Conservation (phyloP, 2,888 invertebrate genomes). For the Rotaria socialis region DNA sequence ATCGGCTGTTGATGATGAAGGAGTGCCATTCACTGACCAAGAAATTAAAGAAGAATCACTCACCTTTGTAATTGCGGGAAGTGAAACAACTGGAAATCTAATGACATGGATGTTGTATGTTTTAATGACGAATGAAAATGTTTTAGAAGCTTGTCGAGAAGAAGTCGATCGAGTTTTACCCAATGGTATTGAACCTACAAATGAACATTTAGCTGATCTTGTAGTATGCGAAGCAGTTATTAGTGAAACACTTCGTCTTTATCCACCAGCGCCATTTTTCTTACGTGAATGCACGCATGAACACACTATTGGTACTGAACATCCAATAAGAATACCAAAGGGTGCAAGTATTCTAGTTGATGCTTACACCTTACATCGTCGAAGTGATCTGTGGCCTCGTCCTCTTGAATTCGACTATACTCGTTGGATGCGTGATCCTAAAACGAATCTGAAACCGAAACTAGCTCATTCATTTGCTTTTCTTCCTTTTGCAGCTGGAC, state of each 20-base stretch:
- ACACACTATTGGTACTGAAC: background rate
- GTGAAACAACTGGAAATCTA: background rate
- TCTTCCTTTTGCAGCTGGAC: background rate
- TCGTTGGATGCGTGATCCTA: slow-evolving; percentile 5
- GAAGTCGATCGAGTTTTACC: background rate
- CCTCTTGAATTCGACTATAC: background rate
- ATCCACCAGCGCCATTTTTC: slow-evolving; percentile 3
- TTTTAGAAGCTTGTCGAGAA: background rate
- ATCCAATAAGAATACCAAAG: background rate
- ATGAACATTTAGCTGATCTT: background rate
- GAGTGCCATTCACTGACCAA: background rate
- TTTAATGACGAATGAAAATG: background rate
- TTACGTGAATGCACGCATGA: background rate
- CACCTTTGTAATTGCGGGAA: background rate
- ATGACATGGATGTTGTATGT: background rate
- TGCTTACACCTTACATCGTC: background rate
- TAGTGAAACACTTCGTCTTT: background rate
- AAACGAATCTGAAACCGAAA: background rate
- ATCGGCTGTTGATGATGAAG: background rate
- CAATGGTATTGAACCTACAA: background rate
- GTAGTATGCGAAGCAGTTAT: background rate
- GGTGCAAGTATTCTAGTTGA: background rate
- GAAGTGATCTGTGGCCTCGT: background rate
- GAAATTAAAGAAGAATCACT: background rate
- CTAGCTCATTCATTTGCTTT: background rate